Evolutionary conservation across 37 sponge, comb jelly and placozoan species (phyloP), one percentile per base, ranked within the genome.

Genomic region (Halichondria panicea): DNA sequence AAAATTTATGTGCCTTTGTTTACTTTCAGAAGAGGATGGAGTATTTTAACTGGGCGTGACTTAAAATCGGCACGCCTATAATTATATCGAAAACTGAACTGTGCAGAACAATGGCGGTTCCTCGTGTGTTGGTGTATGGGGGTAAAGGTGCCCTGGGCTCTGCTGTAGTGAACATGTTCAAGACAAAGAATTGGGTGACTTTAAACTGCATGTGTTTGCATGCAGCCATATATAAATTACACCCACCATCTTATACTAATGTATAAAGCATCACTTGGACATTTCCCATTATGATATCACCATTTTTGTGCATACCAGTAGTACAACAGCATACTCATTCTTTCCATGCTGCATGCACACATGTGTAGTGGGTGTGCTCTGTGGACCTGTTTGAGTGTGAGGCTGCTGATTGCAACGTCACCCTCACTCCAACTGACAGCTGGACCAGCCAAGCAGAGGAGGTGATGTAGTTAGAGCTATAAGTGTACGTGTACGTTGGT

Each of bases 71-170:
- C n/a, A n/a, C n/a, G n/a, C n/a, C n/a, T n/a, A n/a, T n/a, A n/a
- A n/a, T n/a, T n/a, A n/a, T n/a, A n/a, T n/a, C n/a, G n/a, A 9
- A 55, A 27, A n/a, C 56, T 27, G 8, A 2, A 4, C 9, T 6
- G 3, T 13, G 22, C 40, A 18, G 22, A 35, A 8, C 19, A 25
- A 79, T 79, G 80, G 43, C 80, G 3, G 83, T 62, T 71, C 36
- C 66, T 50, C 77, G 89, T 57, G 93, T 94, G 13, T 36, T 92
- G 6, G 95, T 97, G 53, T 97, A 97, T 42, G 98, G 98, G 8
- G 98, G 98, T 3, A 94, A 90, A 48, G 98, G 98, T 28, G 98
- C 98, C 0, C 83, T 97, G 15, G 98, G 98, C 52, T 77, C 82
- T 30, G 52, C 86, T 43, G 35, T 97, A 27, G 98, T 97, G 22